Percentiles rank a stretch among this genome's conserved stretches.
Evolutionary conservation across 2,797 vertebrate genomes (phyloP).

Genomic region (Siniperca obscura): DNA sequence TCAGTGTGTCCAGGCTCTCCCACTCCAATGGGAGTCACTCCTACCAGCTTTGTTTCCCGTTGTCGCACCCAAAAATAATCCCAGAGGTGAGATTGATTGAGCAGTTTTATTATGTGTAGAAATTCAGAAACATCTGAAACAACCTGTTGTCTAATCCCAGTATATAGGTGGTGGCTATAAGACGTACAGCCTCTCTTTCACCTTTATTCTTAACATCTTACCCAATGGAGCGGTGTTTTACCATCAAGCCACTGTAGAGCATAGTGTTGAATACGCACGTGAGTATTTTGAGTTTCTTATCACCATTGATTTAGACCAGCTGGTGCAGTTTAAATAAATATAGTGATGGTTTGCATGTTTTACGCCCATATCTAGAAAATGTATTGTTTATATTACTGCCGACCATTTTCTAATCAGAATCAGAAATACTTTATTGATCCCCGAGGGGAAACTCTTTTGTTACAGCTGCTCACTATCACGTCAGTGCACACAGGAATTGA

Average conservation of each 20-base stretch:
- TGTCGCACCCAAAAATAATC: constrained; percentile 77
- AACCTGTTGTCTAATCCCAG: constrained; percentile 54
- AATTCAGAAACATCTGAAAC: neutral
- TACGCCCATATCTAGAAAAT: neutral
- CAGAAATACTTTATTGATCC: no score
- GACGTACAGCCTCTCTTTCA: constrained; percentile 65
- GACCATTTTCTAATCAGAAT: neutral
- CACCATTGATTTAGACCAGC: neutral
- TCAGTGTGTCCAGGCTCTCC: constrained; percentile 70
- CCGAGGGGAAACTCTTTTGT: no score
- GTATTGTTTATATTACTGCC: neutral
- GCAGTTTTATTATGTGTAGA: neutral
- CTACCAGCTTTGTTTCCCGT: constrained; percentile 77
- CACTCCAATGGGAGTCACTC: constrained; percentile 78
- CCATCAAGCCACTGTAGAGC: constrained; percentile 58
- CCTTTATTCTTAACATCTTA: constrained; percentile 63
- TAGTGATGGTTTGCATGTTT: neutral
- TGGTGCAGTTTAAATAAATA: neutral
- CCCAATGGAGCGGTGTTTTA: constrained; percentile 64
- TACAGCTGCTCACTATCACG: no score
- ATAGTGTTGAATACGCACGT: constrained; percentile 58
- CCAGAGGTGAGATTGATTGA: constrained; percentile 68
- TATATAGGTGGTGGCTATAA: constrained; percentile 58
- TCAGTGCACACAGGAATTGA: no score
- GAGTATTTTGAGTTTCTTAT: constrained; percentile 14